These are phyloP conservation scores for Periparus ater DNA, from an alignment of 2,797 vertebrate species.

Conservation along the genomic window DNA sequence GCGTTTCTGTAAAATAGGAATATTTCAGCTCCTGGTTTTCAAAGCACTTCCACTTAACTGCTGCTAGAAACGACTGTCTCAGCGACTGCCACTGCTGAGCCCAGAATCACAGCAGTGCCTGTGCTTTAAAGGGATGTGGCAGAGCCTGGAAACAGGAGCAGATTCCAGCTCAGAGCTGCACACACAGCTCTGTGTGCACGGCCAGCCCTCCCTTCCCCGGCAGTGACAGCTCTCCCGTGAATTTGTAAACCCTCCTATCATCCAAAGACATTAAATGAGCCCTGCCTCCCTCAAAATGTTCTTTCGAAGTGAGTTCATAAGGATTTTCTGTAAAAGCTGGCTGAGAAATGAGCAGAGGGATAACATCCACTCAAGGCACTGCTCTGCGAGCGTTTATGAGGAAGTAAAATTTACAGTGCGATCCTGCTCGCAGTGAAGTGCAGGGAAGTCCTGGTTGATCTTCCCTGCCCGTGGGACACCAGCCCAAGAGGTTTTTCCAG, in stretches of 20 bases:
- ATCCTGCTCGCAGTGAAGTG: background rate
- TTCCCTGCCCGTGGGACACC: background rate
- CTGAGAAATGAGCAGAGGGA: background rate
- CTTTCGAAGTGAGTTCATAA: background rate
- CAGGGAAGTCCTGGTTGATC: background rate
- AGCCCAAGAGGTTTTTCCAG: background rate
- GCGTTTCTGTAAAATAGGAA: background rate
- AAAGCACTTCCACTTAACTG: background rate
- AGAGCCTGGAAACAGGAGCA: background rate
- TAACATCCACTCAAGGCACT: background rate
- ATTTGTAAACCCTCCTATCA: background rate
- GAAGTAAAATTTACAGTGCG: background rate
- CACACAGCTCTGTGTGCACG: background rate
- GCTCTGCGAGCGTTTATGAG: fast-evolving
- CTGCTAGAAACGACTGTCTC: background rate
- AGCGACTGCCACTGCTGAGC: background rate
- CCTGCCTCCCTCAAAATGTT: background rate
- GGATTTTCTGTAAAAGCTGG: background rate
- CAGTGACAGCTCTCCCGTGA: background rate
- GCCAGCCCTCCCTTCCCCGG: background rate
- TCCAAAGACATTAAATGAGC: background rate
- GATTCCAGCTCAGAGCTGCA: background rate
- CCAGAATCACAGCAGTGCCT: background rate
- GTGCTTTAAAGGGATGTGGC: background rate
- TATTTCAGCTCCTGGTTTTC: conserved; percentile 11